These are phyloP conservation scores for Grallaria varia DNA, from an alignment of 2,113 vertebrate genomes.

Conservation along the genomic window DNA sequence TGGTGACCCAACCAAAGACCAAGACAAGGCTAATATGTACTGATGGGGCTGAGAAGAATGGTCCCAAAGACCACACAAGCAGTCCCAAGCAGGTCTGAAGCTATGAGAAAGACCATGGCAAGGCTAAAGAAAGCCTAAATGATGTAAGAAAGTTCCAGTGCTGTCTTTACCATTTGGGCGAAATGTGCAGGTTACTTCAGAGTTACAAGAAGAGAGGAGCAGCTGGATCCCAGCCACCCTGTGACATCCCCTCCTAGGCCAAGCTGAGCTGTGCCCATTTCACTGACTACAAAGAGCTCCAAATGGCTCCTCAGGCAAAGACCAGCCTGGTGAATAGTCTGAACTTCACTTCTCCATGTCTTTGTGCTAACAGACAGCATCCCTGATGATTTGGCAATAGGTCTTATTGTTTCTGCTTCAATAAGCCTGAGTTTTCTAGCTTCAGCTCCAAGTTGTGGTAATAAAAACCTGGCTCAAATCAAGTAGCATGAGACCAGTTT, in stretches of 20 bases:
- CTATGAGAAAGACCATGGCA: background rate
- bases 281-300: background rate
- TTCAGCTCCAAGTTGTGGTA: background rate
- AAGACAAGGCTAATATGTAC: background rate
- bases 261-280: background rate
- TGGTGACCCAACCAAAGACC: background rate
- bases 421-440: background rate
- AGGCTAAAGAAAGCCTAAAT: background rate
- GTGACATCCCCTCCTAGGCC: background rate
- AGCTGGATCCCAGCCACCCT: background rate
- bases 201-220: background rate
- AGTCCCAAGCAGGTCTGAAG: background rate
- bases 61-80: background rate
- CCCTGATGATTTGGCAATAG: background rate
- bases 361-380: background rate
- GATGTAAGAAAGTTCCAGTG: background rate
- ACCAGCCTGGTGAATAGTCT: background rate
- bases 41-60: background rate
- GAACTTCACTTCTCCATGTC: background rate
- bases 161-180: background rate
- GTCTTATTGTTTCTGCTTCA: background rate
- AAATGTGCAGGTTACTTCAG: background rate
- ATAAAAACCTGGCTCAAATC: background rate
- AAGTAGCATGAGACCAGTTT: background rate
- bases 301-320: background rate